Conservation (phyloP, 2,888 invertebrate genomes). For the Ethmia dodecea region DNA sequence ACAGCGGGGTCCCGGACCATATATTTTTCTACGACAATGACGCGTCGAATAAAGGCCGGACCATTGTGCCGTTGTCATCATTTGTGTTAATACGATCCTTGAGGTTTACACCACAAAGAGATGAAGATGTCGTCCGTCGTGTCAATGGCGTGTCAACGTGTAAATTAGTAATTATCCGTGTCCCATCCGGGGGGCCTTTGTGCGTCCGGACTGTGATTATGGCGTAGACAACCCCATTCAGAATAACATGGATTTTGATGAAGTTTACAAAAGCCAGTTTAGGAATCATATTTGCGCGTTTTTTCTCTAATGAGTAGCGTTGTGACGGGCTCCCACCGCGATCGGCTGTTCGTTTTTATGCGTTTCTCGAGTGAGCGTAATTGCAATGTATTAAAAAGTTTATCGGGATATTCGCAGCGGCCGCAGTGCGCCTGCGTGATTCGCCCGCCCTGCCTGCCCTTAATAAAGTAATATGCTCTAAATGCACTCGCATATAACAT, state of each 20-base stretch:
- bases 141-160: conserved; percentile 71
- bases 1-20: conserved; percentile 57
- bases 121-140: conserved; percentile 64
- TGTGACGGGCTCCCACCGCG: conserved; percentile 49
- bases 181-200: conserved; percentile 65
- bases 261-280: conserved; percentile 28
- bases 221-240: conserved; percentile 43
- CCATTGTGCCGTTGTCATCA: conserved; percentile 71
- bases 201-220: conserved; percentile 47
- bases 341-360: conserved; percentile 54
- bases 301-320: conserved; percentile 41
- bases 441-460: conserved; percentile 63
- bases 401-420: conserved; percentile 51
- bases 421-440: conserved; percentile 46
- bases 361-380: conserved; percentile 59
- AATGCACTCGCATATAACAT: conserved; percentile 73
- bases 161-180: conserved; percentile 71
- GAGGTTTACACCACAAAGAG: conserved; percentile 73
- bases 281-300: conserved; percentile 44
- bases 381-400: conserved; percentile 67
- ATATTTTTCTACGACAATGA: conserved; percentile 74
- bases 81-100: conserved; percentile 75
- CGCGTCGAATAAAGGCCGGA: conserved; percentile 51
- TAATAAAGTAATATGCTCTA: conserved; percentile 75
- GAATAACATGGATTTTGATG: conserved; percentile 39